A percentile compares a stretch with the other conserved stretches of the same genome.
Evolutionary conservation across 2,888 invertebrate genomes (phyloP).

Genomic region (Cerastoderma edule): DNA sequence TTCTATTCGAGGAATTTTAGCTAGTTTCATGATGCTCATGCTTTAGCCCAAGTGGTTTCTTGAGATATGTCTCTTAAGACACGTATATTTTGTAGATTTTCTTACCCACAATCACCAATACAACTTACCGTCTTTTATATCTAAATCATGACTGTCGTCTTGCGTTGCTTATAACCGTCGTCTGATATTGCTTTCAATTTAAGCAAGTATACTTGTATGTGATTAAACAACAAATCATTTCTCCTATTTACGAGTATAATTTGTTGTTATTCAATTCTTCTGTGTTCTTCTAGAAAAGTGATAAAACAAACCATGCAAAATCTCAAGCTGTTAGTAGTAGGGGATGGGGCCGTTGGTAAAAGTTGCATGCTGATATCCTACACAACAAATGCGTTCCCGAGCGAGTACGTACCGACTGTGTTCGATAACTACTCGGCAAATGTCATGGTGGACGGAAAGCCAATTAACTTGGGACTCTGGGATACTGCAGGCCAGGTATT

Average conservation of each 20-base stretch:
- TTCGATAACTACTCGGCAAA: constrained; percentile 79
- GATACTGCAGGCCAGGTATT: constrained; percentile 81
- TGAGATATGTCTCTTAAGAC: too few relatives aligned
- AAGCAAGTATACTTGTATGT: too few relatives aligned
- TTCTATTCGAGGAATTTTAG: too few relatives aligned
- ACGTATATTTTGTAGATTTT: too few relatives aligned
- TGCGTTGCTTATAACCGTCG: too few relatives aligned
- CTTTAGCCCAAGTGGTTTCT: too few relatives aligned
- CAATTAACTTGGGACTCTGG: constrained; percentile 72
- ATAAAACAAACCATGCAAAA: constrained; percentile 47
- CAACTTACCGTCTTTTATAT: too few relatives aligned
- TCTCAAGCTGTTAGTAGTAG: constrained; percentile 73
- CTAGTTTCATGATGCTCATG: too few relatives aligned
- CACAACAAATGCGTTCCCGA: constrained; percentile 75
- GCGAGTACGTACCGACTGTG: constrained; percentile 81
- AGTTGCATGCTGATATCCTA: constrained; percentile 79
- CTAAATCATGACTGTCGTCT: too few relatives aligned
- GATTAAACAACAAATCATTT: too few relatives aligned
- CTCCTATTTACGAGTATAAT: not conserved
- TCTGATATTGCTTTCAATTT: too few relatives aligned
- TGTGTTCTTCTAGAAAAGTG: not conserved
- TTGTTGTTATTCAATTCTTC: not conserved
- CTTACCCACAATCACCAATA: too few relatives aligned
- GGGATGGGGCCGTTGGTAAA: constrained; percentile 80
- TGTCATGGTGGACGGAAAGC: constrained; percentile 75